Percentiles rank a stretch among this genome's conserved stretches.
Conservation (phyloP, 1,140 invertebrate species). For the Leptopilina boulardi region DNA sequence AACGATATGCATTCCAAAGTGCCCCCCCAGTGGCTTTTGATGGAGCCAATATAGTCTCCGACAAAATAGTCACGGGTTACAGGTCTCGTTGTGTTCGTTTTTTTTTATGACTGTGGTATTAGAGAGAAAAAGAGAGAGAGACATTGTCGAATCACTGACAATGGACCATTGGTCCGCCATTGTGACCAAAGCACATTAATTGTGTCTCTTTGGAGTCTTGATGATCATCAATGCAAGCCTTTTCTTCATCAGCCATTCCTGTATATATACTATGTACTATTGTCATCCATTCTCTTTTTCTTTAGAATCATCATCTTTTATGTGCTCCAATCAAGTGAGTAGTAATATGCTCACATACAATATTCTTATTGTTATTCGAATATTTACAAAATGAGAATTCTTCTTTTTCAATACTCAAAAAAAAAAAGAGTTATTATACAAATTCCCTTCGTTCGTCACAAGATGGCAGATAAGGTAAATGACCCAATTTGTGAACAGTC, state of each 20-base stretch:
- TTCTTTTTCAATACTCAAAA: too few relatives aligned
- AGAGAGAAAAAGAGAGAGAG: not conserved
- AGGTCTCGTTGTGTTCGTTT: constrained; percentile 11
- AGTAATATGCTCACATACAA: not conserved
- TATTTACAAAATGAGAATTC: too few relatives aligned
- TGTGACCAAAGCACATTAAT: constrained; percentile 29
- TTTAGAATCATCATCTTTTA: constrained; percentile 9
- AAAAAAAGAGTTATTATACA: too few relatives aligned
- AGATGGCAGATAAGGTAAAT: too few relatives aligned
- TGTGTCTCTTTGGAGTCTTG: constrained; percentile 26
- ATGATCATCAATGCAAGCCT: constrained; percentile 30
- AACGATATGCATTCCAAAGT: constrained; percentile 31
- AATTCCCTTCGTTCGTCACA: too few relatives aligned
- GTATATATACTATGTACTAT: constrained; percentile 42
- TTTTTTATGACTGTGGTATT: not conserved
- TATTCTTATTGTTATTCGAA: not conserved
- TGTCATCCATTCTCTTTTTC: constrained; percentile 45
- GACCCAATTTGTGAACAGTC: too few relatives aligned
- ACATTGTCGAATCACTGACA: constrained; percentile 4
- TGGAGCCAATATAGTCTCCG: constrained; percentile 28
- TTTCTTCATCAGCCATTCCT: constrained; percentile 40
- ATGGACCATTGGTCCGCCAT: constrained; percentile 17
- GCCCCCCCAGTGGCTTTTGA: constrained; percentile 17
- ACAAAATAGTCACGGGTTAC: constrained; percentile 31
- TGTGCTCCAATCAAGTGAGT: not conserved